A percentile compares a stretch with the other conserved stretches of the same genome.
Evolutionary conservation across 1,140 invertebrate genomes (phyloP).

Genomic region (Trichomalopsis sarcophagae): DNA sequence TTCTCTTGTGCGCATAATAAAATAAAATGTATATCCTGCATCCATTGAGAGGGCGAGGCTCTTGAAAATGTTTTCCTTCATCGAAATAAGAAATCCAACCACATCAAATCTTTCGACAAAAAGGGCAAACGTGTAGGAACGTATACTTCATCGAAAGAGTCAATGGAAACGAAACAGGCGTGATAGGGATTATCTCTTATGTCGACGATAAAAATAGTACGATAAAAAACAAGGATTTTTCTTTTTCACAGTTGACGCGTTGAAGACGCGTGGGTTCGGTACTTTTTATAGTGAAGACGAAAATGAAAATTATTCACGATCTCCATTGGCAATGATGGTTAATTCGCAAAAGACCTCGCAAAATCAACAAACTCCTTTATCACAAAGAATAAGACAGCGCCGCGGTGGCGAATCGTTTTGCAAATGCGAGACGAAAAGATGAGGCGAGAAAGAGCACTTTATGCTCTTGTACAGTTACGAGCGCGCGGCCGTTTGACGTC

Average conservation of each 20-base stretch:
- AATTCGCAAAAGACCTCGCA: no score
- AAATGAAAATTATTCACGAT: no score
- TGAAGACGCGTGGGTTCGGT: neutral
- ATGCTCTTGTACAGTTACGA: constrained; percentile 35
- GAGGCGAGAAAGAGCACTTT: constrained; percentile 38
- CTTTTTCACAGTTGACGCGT: neutral
- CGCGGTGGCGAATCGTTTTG: neutral
- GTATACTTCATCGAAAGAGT: neutral
- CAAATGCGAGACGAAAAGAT: constrained; percentile 33
- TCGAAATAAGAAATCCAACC: neutral
- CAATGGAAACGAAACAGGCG: neutral
- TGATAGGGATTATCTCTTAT: constrained; percentile 7
- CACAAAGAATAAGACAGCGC: no score
- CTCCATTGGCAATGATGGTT: no score
- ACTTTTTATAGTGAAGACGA: neutral
- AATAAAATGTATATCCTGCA: no score
- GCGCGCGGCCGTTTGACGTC: constrained; percentile 32
- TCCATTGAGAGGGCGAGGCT: neutral
- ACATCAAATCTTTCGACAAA: neutral
- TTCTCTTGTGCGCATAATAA: no score
- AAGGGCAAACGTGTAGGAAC: neutral
- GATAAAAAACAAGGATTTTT: neutral
- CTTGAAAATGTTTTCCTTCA: neutral
- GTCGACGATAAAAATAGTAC: neutral
- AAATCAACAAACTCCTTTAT: no score